Conservation (phyloP, 2,797 vertebrate species). For the Onychomys torridus region DNA sequence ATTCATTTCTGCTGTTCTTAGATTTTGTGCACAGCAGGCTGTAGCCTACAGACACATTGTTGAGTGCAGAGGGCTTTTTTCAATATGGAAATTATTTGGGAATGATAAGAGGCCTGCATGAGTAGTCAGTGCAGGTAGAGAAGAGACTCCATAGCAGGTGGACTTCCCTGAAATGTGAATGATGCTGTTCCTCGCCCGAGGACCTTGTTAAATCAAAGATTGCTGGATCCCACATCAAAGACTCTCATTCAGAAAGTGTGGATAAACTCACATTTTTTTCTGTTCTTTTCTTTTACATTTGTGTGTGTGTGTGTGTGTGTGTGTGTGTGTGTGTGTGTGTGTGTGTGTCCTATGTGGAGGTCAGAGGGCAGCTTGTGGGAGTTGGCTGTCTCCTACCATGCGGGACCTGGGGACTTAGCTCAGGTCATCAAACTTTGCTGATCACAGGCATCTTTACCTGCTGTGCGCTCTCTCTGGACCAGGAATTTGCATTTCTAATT, state of each 20-base stretch:
- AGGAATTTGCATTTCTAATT: not conserved
- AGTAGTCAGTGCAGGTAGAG: not conserved
- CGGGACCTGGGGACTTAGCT: not conserved
- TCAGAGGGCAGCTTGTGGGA: not conserved
- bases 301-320: not conserved
- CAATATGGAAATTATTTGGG: not conserved
- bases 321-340: not conserved
- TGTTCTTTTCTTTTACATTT: not conserved
- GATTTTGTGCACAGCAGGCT: not conserved
- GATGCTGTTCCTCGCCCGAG: not conserved
- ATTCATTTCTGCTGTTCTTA: not conserved
- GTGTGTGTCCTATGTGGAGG: not conserved
- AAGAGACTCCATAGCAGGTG: not conserved
- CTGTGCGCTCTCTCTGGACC: not conserved
- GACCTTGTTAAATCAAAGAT: not conserved
- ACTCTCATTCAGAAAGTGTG: not conserved
- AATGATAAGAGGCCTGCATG: not conserved
- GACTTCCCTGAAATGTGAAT: not conserved
- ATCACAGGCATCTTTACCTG: not conserved
- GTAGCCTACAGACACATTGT: not conserved
- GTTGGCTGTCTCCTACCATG: not conserved
- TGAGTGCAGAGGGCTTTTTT: not conserved
- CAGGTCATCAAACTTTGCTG: not conserved
- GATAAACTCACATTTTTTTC: not conserved
- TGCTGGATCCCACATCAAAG: no score